Percentiles rank a stretch among this genome's conserved stretches.
These are phyloP conservation scores for Epinotia demarniana DNA, from an alignment of 2,888 invertebrate species.

Conservation along the genomic window DNA sequence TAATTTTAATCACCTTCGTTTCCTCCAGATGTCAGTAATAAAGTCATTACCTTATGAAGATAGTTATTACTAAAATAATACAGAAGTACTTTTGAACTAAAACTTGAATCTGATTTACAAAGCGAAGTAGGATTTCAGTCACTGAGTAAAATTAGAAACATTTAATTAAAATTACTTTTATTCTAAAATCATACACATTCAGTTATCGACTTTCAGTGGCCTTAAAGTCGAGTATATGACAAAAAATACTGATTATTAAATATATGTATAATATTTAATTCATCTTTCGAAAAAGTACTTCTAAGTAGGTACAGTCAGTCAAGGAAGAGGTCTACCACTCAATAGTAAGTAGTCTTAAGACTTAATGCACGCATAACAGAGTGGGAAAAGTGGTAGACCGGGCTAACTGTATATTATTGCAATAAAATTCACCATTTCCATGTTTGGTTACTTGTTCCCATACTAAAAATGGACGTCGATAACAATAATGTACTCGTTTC, in stretches of 20 bases:
- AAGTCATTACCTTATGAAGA: slow-evolving; percentile 10
- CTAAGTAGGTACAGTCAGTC: not conserved
- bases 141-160: not conserved
- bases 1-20: slow-evolving; percentile 16
- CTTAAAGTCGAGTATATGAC: too few species aligned
- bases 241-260: not conserved
- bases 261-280: not conserved
- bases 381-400: too few species aligned
- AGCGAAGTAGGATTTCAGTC: slow-evolving; percentile 1
- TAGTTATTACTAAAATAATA: slow-evolving; percentile 21
- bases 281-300: not conserved
- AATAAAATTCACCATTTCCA: not conserved
- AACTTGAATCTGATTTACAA: slow-evolving; percentile 12
- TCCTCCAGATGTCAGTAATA: slow-evolving; percentile 22
- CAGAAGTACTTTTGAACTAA: not conserved
- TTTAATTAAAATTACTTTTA: not conserved
- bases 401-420: too few species aligned
- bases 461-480: slow-evolving; percentile 13
- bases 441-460: slow-evolving; percentile 1
- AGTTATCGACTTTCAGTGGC: not conserved
- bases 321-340: too few species aligned
- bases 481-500: slow-evolving; percentile 29
- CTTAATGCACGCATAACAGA: too few species aligned
- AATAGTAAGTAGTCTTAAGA: too few species aligned
- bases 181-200: not conserved